phyloP scores from a whole-genome alignment of 2,113 vertebrate species.

The Excalfactoria chinensis region DNA sequence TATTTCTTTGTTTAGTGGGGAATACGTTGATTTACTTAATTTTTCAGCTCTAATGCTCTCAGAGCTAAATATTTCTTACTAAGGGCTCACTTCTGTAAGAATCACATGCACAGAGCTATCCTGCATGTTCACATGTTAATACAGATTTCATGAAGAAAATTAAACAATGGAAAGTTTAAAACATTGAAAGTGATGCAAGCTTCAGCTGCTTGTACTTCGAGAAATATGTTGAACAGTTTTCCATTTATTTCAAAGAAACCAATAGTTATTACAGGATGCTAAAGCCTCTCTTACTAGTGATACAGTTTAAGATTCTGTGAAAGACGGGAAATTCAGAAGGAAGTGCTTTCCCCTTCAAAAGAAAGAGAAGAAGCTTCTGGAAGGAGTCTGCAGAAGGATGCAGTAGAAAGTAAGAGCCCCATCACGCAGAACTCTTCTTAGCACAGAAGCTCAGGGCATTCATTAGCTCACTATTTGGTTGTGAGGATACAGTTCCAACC shows the following conservation, averaged over 20 bases:
- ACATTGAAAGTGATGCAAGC: background rate
- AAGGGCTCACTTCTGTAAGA: background rate
- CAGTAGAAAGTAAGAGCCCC: background rate
- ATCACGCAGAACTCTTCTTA: background rate
- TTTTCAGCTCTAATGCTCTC: background rate
- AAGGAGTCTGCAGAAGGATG: background rate
- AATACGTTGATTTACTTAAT: background rate
- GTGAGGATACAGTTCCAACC: background rate
- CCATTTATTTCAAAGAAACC: background rate
- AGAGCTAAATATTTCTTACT: background rate
- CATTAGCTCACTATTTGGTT: background rate
- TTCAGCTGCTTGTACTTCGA: background rate
- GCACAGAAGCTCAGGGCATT: background rate
- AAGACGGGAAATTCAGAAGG: background rate
- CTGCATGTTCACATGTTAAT: background rate
- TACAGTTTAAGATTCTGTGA: background rate
- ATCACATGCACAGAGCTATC: background rate
- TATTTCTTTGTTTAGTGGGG: background rate
- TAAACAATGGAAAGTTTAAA: background rate
- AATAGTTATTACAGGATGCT: background rate
- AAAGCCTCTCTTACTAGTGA: background rate
- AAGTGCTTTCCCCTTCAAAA: background rate
- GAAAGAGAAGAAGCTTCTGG: background rate
- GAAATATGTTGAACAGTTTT: background rate
- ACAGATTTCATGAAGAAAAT: no score